Percentiles rank a stretch among this genome's conserved stretches.
These are phyloP conservation scores for Mylabris sibirica DNA, from an alignment of 2,888 invertebrate genomes.

Conservation along the genomic window DNA sequence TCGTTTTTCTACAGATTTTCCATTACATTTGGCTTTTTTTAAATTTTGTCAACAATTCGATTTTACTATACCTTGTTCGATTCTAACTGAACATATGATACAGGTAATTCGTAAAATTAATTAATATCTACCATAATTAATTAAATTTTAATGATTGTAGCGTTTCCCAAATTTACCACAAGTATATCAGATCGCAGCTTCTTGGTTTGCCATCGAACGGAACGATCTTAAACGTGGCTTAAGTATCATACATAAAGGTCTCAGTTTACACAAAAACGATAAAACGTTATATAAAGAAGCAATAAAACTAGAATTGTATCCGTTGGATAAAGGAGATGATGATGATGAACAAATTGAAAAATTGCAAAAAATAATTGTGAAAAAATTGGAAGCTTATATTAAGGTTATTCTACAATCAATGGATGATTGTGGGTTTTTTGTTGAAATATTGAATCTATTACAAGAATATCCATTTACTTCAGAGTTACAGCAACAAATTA, in stretches of 20 bases:
- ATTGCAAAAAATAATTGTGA: background rate
- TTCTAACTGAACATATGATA: conserved; percentile 9
- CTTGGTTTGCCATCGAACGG: background rate
- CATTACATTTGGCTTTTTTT: background rate
- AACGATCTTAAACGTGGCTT: background rate
- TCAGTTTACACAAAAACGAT: background rate
- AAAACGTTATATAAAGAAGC: background rate
- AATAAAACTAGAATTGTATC: conserved; percentile 1
- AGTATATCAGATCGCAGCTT: background rate
- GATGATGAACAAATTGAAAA: background rate
- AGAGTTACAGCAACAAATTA: background rate
- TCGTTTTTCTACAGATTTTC: conserved; percentile 3
- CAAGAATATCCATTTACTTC: background rate
- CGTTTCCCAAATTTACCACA: background rate
- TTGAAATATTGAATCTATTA: background rate
- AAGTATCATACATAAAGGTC: background rate
- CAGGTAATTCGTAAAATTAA: background rate
- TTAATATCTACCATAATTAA: background rate
- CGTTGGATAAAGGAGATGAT: background rate
- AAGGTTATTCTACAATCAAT: conserved; percentile 4
- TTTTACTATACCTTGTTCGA: background rate
- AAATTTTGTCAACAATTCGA: background rate
- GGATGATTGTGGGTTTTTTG: background rate
- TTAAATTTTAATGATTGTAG: background rate
- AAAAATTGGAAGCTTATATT: conserved; percentile 3